Base-by-base conservation (phyloP, 2,113 vertebrate species). In the Acanthisitta chloris region DNA sequence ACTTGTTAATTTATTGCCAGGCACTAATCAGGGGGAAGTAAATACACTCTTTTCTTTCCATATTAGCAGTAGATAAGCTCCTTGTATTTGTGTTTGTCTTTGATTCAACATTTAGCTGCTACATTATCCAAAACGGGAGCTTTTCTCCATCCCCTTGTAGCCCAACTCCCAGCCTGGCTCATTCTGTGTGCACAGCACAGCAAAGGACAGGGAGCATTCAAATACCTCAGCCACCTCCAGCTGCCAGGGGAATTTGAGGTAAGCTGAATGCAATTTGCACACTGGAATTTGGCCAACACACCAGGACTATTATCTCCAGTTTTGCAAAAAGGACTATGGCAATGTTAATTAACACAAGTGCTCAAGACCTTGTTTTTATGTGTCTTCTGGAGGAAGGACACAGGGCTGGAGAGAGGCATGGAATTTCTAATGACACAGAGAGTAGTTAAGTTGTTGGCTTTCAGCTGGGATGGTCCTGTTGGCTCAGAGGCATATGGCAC, bases 341-440 rank as follows among this genome's bases (percentile, higher is more conserved):
- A 96, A 92, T 92, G 86, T 91, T 97, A 97, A 97, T 97, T 96
- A 96, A 92, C 82, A 72, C 80, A 69, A 88, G 57, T 84, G 77
- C 76, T 72, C 65, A 90, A 97, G 94, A 96, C 94, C 96, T 97
- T 96, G 93, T 71, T 93, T 97, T 96, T 96, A 94, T 96, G 88
- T 90, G 90, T 94, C 92, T 96, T 95, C 77, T 72, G 80, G 70
- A 97, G 92, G 86, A 97, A 96, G 96, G 96, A 90, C 94, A 79
- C 23, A 0, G 57, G 52, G 82, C 65, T 96, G 76, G 65, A 94
- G 93, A 90, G 85, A 93, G 45, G 72, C 1, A 0, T 6, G 71
- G 96, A 97, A 96, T 96, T 64, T 34, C 48, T 96, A 96, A 96
- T 97, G 94, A 90, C 40, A 34, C 19, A 34, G 72, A 83, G 23